phyloP scores from a whole-genome alignment of 2,888 invertebrate genomes.

The Macaria liturata region DNA sequence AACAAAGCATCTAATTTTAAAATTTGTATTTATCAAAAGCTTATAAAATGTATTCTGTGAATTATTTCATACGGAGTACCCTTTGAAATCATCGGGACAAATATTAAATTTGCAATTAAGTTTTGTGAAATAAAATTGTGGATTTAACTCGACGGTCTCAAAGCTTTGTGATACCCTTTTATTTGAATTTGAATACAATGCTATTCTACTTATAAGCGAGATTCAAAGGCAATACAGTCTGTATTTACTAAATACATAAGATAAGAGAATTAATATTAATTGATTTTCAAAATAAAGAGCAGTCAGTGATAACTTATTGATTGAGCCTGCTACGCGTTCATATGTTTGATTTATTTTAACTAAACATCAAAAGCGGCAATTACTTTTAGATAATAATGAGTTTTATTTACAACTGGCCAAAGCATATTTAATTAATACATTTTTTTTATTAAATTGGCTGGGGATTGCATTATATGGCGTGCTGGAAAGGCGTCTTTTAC shows the following conservation, averaged over 20 bases:
- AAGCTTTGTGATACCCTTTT: slow-evolving; percentile 10
- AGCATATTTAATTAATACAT: no score
- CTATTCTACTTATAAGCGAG: slow-evolving; percentile 5
- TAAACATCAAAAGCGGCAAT: no score
- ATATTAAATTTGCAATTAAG: slow-evolving; percentile 19
- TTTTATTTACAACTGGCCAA: no score
- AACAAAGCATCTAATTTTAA: neutral
- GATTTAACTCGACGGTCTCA: slow-evolving; percentile 6
- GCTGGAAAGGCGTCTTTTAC: no score
- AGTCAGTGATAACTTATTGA: no score
- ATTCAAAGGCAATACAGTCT: slow-evolving; percentile 2
- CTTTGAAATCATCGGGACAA: slow-evolving; percentile 33
- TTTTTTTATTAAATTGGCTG: no score
- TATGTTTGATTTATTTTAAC: no score
- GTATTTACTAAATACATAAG: neutral
- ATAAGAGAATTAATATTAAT: no score
- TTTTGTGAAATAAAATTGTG: slow-evolving; percentile 19
- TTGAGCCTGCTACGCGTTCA: no score
- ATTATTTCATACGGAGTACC: slow-evolving; percentile 33
- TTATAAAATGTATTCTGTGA: slow-evolving; percentile 31
- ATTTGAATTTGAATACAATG: slow-evolving; percentile 25
- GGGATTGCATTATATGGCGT: no score
- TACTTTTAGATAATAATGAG: no score
- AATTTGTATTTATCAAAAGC: slow-evolving; percentile 31
- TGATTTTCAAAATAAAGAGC: no score